A percentile compares a stretch with the other conserved stretches of the same genome.
Conservation (phyloP, 2,113 vertebrate genomes). For the Nerophis ophidion region DNA sequence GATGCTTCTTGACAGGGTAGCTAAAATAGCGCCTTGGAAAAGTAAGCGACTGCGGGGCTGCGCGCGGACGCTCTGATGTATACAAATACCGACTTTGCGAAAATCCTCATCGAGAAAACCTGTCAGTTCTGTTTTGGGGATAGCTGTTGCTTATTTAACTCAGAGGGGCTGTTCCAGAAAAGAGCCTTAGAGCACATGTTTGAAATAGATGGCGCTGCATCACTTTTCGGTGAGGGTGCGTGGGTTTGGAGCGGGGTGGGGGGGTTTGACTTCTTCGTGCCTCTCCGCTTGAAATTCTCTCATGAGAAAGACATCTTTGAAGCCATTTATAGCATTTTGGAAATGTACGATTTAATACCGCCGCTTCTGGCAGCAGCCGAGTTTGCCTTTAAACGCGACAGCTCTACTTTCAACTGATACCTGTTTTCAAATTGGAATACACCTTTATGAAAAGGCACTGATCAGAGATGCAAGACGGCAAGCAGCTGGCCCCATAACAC, state of each 20-base stretch:
- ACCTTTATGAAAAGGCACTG: constrained; percentile 20
- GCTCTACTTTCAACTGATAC: not conserved
- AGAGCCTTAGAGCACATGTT: constrained; percentile 2
- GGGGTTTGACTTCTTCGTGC: not conserved
- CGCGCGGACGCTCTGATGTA: not conserved
- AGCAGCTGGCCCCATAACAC: constrained; percentile 52
- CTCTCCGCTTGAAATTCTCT: constrained; percentile 17
- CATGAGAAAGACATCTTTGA: constrained; percentile 15
- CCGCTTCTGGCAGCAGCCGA: constrained; percentile 4
- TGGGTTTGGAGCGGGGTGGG: not conserved
- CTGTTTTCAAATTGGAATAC: constrained; percentile 1
- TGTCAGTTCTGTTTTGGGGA: constrained; percentile 7
- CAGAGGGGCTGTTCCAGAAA: not conserved
- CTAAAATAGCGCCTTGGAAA: constrained; percentile 2
- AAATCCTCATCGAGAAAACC: constrained; percentile 5
- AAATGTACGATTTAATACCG: constrained; percentile 27
- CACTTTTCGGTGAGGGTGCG: not conserved
- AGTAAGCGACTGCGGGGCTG: constrained; percentile 3
- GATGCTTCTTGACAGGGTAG: not conserved
- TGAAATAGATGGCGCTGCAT: constrained; percentile 4
- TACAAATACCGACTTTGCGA: constrained; percentile 1
- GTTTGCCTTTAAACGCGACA: not conserved
- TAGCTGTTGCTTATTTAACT: constrained; percentile 4
- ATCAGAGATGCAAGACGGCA: constrained; percentile 32
- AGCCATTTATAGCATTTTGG: constrained; percentile 21